Base-by-base conservation (phyloP, 1,140 invertebrate genomes). In the Aphaenogaster rudis region DNA sequence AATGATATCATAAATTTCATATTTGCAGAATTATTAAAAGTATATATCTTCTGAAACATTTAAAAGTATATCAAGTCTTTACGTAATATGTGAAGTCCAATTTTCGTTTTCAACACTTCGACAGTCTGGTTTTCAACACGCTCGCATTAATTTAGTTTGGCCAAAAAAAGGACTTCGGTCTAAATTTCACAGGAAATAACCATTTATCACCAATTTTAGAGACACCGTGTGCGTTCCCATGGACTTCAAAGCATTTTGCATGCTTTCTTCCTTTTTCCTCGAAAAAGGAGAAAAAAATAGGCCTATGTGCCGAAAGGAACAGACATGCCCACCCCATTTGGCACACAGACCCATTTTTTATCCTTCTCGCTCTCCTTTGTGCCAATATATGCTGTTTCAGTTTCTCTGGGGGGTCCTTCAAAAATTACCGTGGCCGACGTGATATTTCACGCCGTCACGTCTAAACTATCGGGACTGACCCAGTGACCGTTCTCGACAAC, bases 361-460 rank as follows among this genome's bases (percentile, higher is more conserved):
- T 80, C 78, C n/a, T 42, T 54, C 21, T 80, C 11, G 5, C 64
- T 36, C 63, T 2, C 17, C 63, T 42, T 80, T 69, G 63, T 54
- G 48, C 78, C 63, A 45, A 67, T 69, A 52, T 28, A 52, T 28
- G 13, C 33, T 42, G 17, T 52, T 39, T 54, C 78, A 80, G 39
- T 69, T 39, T 80, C 36, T 36, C 8, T 11, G n/a, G n/a, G n/a
- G 66, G 57, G 33, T 1, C 66, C 64, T 42, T 71, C 5, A 28
- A 71, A 69, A 54, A 71, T 84, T 48, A 84, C 81, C 81, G 81
- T 59, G 21, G 28, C 81, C 54, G n/a, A 84, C 74, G 54, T 36
- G 69, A 76, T 61, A 66, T 76, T 72, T 61, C 71, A 77, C 54
- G 81, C 69, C 69, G 81, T 84, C 69, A 9, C 42, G 64, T 57